Evolutionary conservation across 1,140 invertebrate species (phyloP).

Genomic region (Agraylea sexmaculata): DNA sequence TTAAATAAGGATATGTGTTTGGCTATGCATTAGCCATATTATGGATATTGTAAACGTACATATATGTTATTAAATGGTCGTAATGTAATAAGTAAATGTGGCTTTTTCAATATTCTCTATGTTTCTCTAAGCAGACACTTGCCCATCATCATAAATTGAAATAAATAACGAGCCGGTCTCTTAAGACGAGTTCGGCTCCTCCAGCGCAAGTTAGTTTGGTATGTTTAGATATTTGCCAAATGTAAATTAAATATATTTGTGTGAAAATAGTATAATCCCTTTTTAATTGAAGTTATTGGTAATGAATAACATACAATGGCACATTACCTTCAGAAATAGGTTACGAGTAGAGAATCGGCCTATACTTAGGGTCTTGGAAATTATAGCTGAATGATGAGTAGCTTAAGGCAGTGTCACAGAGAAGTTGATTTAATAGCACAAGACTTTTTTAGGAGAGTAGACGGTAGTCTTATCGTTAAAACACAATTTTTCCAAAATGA

Average conservation of each 20-base stretch:
- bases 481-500: conserved; percentile 17
- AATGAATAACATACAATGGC: too few relatives aligned
- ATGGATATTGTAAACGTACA: too few relatives aligned
- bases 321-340: conserved; percentile 11
- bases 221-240: conserved; percentile 18
- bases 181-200: too few relatives aligned
- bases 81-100: too few relatives aligned
- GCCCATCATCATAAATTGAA: too few relatives aligned
- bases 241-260: conserved; percentile 19
- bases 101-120: too few relatives aligned
- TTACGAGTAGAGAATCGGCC: conserved; percentile 5
- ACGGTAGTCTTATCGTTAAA: conserved; percentile 14
- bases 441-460: conserved; percentile 13
- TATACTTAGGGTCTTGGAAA: not conserved
- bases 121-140: too few relatives aligned
- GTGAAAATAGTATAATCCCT: conserved; percentile 18
- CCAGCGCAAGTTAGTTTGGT: too few relatives aligned
- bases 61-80: too few relatives aligned
- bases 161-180: too few relatives aligned
- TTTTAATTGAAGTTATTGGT: conserved; percentile 15
- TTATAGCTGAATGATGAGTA: not conserved
- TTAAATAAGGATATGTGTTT: too few relatives aligned
- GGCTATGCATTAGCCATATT: too few relatives aligned
- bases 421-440: not conserved
- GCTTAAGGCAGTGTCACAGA: not conserved